Evolutionary conservation across 2,888 invertebrate genomes (phyloP), one percentile per base, ranked within the genome.

Genomic region (Limnephilus auricula): DNA sequence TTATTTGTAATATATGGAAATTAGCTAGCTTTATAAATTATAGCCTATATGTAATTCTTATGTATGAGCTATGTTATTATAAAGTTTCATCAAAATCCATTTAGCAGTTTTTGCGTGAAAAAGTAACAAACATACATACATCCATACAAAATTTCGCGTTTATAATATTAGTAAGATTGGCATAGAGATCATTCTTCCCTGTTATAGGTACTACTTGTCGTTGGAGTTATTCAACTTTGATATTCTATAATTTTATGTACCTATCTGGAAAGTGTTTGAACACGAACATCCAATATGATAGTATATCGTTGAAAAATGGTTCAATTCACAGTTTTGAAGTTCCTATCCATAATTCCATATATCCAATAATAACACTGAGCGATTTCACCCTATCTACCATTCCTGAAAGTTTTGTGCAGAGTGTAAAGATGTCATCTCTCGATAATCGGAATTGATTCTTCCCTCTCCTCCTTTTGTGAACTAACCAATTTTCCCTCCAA

Each of bases 401-500:
- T 30, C 45, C 40, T 5, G 40, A 85, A 85, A 37, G 85, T 40
- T 85, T 85, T 30, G 37, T 85, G 85, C 85, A 85, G 30, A 34
- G 85, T 40, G 85, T 40, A 37, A 40, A 85, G 85, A 85, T 85
- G 85, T 85, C 85, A 85, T 45, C 40, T 85, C 37, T 18, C 85
- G 85, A 85, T 85, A 85, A 85, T 45, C 12, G 40, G 40, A 85
- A 85, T 85, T 85, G 85, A 85, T 40, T 85, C 85, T 40, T 45
- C 40, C 40, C 85, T 85, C 85, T 40, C 37, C 85, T 82, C 34
- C 82, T 40, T 84, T 85, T 85, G 85, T 85, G 85, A 85, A 45
- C 45, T 85, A 85, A 40, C 85, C 85, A 85, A 85, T 85, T 85
- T 85, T 45, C 31, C 15, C 85, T 85, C 13, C 5, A 45, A 85